Evolutionary conservation across 2,888 invertebrate species (phyloP), one percentile per base, ranked within the genome.

Genomic region (Hofmannophila pseudospretella): DNA sequence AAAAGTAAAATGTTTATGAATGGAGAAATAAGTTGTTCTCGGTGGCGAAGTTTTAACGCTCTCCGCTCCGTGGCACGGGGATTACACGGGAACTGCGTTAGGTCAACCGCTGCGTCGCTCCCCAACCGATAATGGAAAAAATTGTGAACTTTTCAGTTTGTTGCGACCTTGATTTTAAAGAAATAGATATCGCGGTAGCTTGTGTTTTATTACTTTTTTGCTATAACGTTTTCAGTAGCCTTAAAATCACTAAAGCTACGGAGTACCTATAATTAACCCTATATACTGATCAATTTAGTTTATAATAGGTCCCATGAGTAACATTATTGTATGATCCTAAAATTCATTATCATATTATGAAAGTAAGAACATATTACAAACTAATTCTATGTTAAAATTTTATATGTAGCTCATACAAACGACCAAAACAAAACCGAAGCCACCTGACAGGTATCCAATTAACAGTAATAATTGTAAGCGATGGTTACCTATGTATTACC

Each of bases 1-100:
- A 59, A 58, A 75, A 79, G 75, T 77, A 74, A 71, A 80, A 80
- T 80, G 75, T 81, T 82, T 80, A 78, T 80, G 75, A 77, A 80
- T 73, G 74, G 66, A 23, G 59, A 65, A 23, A 63, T 67, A 78
- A 81, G 62, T 80, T 78, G 51, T 29, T 57, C 57, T 62, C 54
- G 54, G 23, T n/a, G n/a, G 23, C 43, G 44, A 78, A 78, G 67
- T 74, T 79, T 73, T 65, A 70, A 71, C 67, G 68, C 66, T n/a
- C n/a, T n/a, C n/a, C 60, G 70, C 67, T 65, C 58, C 55, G 60
- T 53, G 59, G 61, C 61, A 61, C 62, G 45, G 53, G 74, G 80
- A 81, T 82, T 78, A 84, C 81, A 82, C 53, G 77, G 59, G 62
- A 78, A 79, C 67, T 67, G 80, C 74, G 73, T 81, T 81, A 84